Percentiles rank a stretch among this genome's conserved stretches.
Conservation (phyloP, 53 echinoderm and acorn worm species). For the Mesocentrotus franciscanus region DNA sequence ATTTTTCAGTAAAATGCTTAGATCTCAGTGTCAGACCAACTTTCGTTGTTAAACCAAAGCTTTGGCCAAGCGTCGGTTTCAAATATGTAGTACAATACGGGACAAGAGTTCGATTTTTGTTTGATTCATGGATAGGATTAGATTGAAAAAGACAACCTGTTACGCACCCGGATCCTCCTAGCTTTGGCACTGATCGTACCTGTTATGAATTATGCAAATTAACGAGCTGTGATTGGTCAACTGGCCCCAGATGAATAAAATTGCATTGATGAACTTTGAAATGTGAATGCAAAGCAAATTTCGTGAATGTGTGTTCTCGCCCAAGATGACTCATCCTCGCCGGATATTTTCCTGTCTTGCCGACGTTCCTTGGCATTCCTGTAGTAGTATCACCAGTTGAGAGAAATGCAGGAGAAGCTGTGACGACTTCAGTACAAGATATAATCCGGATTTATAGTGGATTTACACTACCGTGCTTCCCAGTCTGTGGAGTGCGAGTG, state of each 20-base stretch:
- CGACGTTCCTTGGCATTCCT: constrained; percentile 9
- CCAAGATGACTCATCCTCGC: constrained; percentile 43
- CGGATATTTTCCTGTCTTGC: constrained; percentile 50
- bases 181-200: background rate
- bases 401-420: constrained; percentile 2
- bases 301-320: constrained; percentile 5
- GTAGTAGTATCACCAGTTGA: background rate
- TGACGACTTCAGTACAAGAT: background rate
- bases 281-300: background rate
- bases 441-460: constrained; percentile 27
- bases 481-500: background rate
- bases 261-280: constrained; percentile 22
- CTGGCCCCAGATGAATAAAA: background rate
- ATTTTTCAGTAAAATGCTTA: too few species aligned
- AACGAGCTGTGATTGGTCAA: constrained; percentile 52
- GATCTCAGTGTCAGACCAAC: too few species aligned
- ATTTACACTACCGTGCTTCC: constrained; percentile 36
- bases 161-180: constrained; percentile 1
- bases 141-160: constrained; percentile 29
- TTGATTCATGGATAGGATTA: background rate
- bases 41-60: too few species aligned
- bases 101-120: too few species aligned
- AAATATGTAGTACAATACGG: too few species aligned
- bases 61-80: too few species aligned
- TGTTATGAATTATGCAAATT: constrained; percentile 47